A percentile compares a stretch with the other conserved stretches of the same genome.
Conservation (phyloP, 2,113 vertebrate species). For the Vombatus ursinus region DNA sequence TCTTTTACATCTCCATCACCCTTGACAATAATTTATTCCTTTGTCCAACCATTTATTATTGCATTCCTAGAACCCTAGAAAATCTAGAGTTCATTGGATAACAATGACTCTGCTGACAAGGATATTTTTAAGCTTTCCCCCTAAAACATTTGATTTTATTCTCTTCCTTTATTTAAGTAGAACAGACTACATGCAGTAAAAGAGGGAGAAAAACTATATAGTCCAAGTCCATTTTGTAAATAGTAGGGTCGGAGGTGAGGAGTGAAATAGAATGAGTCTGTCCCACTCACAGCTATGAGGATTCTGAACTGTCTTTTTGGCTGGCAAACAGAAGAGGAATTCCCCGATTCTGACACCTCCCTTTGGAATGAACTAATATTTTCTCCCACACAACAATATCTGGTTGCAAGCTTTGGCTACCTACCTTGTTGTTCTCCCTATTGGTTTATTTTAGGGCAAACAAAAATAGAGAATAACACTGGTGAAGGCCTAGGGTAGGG, state of each 20-base stretch:
- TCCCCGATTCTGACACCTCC: not conserved
- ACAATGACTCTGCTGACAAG: not conserved
- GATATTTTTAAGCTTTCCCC: not conserved
- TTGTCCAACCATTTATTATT: not conserved
- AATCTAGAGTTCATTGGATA: not conserved
- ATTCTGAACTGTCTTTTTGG: not conserved
- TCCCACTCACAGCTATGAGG: not conserved
- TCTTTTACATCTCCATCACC: not conserved
- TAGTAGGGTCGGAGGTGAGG: not conserved
- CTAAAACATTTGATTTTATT: not conserved
- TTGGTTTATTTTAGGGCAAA: not conserved
- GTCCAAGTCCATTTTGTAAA: not conserved
- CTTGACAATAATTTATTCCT: not conserved
- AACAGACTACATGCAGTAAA: not conserved
- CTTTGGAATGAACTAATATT: not conserved
- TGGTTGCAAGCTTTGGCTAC: not conserved
- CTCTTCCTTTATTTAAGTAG: not conserved
- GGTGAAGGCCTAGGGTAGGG: not conserved
- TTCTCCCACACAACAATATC: not conserved
- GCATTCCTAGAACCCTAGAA: not conserved
- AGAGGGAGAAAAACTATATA: not conserved
- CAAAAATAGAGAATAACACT: not conserved
- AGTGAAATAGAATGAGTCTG: not conserved
- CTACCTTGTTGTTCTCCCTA: not conserved
- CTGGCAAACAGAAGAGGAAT: not conserved